Evolutionary conservation across 2,888 invertebrate genomes (phyloP).

Genomic region (Sussaba pulchella): DNA sequence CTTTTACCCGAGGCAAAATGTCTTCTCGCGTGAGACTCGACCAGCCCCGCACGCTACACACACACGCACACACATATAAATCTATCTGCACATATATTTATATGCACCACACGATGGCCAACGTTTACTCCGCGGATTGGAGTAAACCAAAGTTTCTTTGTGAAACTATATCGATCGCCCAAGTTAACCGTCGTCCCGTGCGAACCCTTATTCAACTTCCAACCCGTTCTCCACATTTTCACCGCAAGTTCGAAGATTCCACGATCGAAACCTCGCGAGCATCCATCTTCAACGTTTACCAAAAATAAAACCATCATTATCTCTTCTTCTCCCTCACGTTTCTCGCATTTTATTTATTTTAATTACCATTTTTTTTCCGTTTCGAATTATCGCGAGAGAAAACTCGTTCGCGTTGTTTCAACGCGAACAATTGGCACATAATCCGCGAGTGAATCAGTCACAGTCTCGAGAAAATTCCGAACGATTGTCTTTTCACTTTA

Average conservation of each 20-base stretch:
- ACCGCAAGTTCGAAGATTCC: constrained; percentile 36
- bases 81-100: too few species aligned
- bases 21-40: constrained; percentile 49
- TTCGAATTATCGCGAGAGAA: constrained; percentile 12
- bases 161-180: too few species aligned
- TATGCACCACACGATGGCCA: too few species aligned
- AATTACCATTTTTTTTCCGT: constrained; percentile 8
- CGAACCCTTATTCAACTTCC: background rate
- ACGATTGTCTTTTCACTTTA: background rate
- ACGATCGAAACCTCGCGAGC: background rate
- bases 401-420: too few species aligned
- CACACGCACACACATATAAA: background rate
- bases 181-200: background rate
- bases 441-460: too few species aligned
- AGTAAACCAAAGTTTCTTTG: too few species aligned
- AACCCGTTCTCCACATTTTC: constrained; percentile 2
- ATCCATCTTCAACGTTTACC: background rate
- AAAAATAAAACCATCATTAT: constrained; percentile 22
- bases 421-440: too few species aligned
- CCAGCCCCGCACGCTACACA: background rate
- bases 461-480: too few species aligned
- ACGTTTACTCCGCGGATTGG: too few species aligned
- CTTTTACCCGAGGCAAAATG: constrained; percentile 33
- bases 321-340: background rate
- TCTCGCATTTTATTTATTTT: too few species aligned